Evolutionary conservation across 92 coral and sea anemone species (phyloP).

Genomic region (Zoanthus gigantus): DNA sequence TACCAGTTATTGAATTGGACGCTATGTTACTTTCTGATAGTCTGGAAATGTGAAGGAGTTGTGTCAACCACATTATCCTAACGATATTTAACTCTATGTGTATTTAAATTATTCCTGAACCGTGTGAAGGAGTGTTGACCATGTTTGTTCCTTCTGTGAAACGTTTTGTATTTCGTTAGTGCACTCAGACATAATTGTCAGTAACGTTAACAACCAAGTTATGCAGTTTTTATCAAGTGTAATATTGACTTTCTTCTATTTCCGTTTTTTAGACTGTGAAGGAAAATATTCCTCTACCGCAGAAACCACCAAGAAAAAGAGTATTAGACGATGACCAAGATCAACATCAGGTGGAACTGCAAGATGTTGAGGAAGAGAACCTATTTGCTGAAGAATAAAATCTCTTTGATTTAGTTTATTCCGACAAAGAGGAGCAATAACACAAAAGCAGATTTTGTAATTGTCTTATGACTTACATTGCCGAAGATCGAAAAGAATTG

Average conservation of each 20-base stretch:
- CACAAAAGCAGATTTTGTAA: neutral
- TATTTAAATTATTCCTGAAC: no score
- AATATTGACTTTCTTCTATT: neutral
- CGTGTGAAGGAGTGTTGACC: no score
- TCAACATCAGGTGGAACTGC: neutral
- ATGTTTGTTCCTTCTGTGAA: neutral
- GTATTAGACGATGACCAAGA: slow-evolving; percentile 67
- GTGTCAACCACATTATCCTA: no score
- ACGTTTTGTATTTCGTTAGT: no score
- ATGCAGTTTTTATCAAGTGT: neutral
- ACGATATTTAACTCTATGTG: no score
- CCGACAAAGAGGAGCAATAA: neutral
- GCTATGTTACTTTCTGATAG: no score
- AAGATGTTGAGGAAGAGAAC: neutral
- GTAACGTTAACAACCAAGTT: neutral
- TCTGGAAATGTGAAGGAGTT: no score
- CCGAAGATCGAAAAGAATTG: neutral
- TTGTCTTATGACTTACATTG: neutral
- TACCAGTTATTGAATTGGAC: no score
- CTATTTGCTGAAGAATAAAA: neutral
- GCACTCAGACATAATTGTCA: neutral
- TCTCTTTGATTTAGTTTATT: neutral
- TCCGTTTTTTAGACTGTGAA: slow-evolving; percentile 64
- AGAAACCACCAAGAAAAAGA: slow-evolving; percentile 79
- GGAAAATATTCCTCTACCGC: slow-evolving; percentile 68